Conservation (phyloP, 2,797 vertebrate species). For the Semotilus atromaculatus region DNA sequence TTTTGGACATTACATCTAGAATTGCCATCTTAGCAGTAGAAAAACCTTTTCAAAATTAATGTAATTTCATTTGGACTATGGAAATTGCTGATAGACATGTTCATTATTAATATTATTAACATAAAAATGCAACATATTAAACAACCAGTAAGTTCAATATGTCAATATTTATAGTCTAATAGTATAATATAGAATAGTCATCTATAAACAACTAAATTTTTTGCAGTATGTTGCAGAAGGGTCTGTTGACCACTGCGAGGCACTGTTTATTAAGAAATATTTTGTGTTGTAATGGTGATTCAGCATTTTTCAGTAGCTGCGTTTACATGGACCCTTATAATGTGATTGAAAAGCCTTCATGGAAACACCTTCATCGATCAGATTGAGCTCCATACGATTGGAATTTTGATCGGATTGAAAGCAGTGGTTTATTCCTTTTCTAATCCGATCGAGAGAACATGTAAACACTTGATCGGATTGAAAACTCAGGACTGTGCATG, state of each 20-base stretch:
- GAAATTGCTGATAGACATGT: not conserved
- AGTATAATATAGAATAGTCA: not conserved
- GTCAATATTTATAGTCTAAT: not conserved
- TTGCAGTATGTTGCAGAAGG: not conserved
- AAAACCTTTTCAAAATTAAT: not conserved
- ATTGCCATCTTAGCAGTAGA: not conserved
- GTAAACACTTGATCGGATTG: too few species aligned
- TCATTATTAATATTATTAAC: not conserved
- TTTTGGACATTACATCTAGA: not conserved
- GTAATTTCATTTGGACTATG: not conserved
- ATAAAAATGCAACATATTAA: too few species aligned
- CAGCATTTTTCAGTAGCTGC: not conserved
- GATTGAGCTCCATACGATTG: too few species aligned
- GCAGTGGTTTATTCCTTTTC: too few species aligned
- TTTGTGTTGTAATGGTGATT: not conserved
- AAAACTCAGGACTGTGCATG: too few species aligned
- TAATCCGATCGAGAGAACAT: too few species aligned
- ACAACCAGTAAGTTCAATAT: not conserved
- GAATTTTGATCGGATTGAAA: too few species aligned
- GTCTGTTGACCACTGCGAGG: not conserved
- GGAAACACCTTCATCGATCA: too few species aligned
- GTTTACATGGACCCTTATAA: too few species aligned
- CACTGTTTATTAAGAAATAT: not conserved
- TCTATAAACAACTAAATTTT: not conserved
- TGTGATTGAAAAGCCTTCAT: too few species aligned